Conservation (phyloP, 2,888 invertebrate species). For the Megamerina dolium region DNA sequence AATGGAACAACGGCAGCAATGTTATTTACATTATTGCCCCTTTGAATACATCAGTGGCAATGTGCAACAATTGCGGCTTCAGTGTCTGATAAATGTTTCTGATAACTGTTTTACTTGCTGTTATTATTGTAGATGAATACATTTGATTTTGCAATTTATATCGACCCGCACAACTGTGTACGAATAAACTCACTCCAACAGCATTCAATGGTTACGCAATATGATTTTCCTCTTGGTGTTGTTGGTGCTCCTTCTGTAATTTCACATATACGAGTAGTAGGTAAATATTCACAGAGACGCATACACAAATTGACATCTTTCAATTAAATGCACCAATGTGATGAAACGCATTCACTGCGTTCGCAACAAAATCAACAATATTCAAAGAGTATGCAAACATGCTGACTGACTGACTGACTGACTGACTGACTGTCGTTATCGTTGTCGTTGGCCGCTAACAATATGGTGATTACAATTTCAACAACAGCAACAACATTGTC, state of each 20-base stretch:
- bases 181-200: neutral
- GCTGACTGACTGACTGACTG: too few species aligned
- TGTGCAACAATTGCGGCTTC: too few species aligned
- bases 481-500: constrained; percentile 8
- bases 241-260: too few species aligned
- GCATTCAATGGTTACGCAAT: constrained; percentile 16
- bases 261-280: too few species aligned
- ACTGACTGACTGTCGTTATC: too few species aligned
- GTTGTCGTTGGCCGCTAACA: neutral
- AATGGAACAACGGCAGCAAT: too few species aligned
- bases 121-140: constrained; percentile 8
- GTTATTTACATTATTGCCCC: too few species aligned
- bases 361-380: too few species aligned
- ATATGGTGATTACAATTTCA: constrained; percentile 9
- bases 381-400: too few species aligned
- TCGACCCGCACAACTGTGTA: constrained; percentile 22
- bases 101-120: constrained; percentile 30
- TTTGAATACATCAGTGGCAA: too few species aligned
- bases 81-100: constrained; percentile 33
- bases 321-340: constrained; percentile 27
- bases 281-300: too few species aligned
- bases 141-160: constrained; percentile 34
- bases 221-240: constrained; percentile 9
- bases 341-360: too few species aligned
- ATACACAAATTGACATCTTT: constrained; percentile 30